phyloP scores from a whole-genome alignment of 2,888 invertebrate species.

The Cheilosia vulpina region DNA sequence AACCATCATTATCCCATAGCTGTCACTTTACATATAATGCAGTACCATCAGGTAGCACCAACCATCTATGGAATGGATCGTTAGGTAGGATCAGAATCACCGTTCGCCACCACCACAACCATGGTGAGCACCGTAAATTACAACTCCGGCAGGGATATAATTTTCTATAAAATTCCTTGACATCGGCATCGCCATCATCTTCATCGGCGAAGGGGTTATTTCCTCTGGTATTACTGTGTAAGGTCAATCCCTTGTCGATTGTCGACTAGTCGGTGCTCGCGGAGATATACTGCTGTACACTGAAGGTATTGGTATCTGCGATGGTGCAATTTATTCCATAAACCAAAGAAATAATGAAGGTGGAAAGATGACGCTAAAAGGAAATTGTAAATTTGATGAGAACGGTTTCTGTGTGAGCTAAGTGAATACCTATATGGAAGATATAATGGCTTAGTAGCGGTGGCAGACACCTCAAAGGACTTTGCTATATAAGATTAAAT shows the following conservation, averaged over 20 bases:
- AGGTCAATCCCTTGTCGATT: not conserved
- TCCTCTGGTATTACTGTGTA: not conserved
- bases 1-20: not conserved
- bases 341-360: not conserved
- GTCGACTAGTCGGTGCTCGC: not conserved
- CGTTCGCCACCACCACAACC: not conserved
- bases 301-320: not conserved
- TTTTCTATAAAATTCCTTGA: constrained; percentile 59
- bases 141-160: constrained; percentile 43
- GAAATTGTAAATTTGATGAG: constrained; percentile 4
- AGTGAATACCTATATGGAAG: not conserved
- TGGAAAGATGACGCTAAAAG: not conserved
- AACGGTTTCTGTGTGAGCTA: not conserved
- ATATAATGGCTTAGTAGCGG: not conserved
- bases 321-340: not conserved
- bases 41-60: not conserved
- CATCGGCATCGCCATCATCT: constrained; percentile 18
- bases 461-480: not conserved
- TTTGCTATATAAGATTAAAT: no score
- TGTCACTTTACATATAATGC: not conserved
- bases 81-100: not conserved
- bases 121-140: constrained; percentile 22
- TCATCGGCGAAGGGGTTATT: not conserved
- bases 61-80: not conserved
- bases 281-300: not conserved